Evolutionary conservation across 1,140 invertebrate genomes (phyloP), one percentile per base, ranked within the genome.

Genomic region (Sarcophaga bullata): DNA sequence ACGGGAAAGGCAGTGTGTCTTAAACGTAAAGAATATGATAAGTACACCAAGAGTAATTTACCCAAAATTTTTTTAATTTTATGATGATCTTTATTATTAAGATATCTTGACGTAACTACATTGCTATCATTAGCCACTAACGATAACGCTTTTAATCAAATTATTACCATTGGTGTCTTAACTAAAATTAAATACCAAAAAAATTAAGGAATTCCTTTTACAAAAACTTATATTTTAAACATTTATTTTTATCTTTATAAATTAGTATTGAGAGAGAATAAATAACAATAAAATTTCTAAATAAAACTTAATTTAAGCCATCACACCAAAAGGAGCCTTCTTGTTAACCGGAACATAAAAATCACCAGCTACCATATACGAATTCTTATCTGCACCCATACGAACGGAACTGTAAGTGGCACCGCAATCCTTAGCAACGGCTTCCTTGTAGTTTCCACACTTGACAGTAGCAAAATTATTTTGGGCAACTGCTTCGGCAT

Each of bases 261-360:
- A 37, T 37, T 37, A 37, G 25, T 2, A 37, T 37, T 37, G 25
- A 37, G 84, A n/a, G 84, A 85, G 47, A 84, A 81, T 73, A 84
- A 54, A 68, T 86, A 50, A 84, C 85, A 6, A 19, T 75, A 15
- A 13, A 37, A 37, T 37, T 37, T 8, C 0, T 81, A 85, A 37
- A 4, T 37, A 37, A 37, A 37, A 37, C 25, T 58, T 58, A 62
- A 15, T 15, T 68, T 68, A 68, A 68, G 17, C 62, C 62, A 50
- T 9, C 17, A 25, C 9, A 9, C 83, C 85, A 52, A 75, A 85
- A 15, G 85, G 84, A 9, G 75, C 17, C 25, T 80, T 80, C 5
- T 49, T 80, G 25, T 85, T 82, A 8, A 86, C 84, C n/a, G 86
- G 86, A 17, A 86, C 84, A 80, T 85, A 86, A 80, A 81, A 87